These are phyloP conservation scores for Scomber scombrus DNA, from an alignment of 2,113 vertebrate species.

Conservation along the genomic window DNA sequence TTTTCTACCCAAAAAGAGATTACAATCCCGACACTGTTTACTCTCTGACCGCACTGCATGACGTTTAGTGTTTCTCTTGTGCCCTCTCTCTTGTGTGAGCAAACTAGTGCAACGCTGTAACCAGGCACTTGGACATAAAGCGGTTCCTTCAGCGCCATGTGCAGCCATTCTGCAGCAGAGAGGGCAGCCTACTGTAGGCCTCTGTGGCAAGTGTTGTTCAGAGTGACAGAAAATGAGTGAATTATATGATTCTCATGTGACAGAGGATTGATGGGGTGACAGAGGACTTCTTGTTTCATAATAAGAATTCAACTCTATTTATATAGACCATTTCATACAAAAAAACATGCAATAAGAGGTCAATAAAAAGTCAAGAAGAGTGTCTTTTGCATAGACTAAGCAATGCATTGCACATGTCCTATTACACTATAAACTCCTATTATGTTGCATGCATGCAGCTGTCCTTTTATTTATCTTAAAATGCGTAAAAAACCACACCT, in stretches of 20 bases:
- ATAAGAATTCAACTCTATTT: background rate
- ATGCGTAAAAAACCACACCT: background rate
- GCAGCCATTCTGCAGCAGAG: slow-evolving; percentile 63
- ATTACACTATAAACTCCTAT: background rate
- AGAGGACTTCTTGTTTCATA: slow-evolving; percentile 27
- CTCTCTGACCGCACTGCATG: slow-evolving; percentile 84
- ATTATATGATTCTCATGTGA: slow-evolving; percentile 56
- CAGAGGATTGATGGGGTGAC: slow-evolving; percentile 37
- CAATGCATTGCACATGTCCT: background rate
- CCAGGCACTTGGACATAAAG: slow-evolving; percentile 83
- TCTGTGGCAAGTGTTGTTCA: slow-evolving; percentile 43
- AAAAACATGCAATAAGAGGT: background rate
- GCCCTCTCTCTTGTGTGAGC: slow-evolving; percentile 72
- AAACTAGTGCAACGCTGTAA: slow-evolving; percentile 84
- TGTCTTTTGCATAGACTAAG: background rate
- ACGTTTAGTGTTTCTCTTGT: slow-evolving; percentile 82
- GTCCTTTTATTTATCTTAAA: slow-evolving; percentile 13
- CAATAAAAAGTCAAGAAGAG: background rate
- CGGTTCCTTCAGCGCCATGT: slow-evolving; percentile 74
- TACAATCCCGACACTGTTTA: slow-evolving; percentile 87
- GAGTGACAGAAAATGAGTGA: slow-evolving; percentile 56
- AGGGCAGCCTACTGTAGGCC: slow-evolving; percentile 63
- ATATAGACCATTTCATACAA: background rate
- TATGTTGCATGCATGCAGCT: background rate
- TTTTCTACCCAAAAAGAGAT: slow-evolving; percentile 83